Evolutionary conservation across 2,888 invertebrate species (phyloP).

Genomic region (Cremastobaeus sp.): DNA sequence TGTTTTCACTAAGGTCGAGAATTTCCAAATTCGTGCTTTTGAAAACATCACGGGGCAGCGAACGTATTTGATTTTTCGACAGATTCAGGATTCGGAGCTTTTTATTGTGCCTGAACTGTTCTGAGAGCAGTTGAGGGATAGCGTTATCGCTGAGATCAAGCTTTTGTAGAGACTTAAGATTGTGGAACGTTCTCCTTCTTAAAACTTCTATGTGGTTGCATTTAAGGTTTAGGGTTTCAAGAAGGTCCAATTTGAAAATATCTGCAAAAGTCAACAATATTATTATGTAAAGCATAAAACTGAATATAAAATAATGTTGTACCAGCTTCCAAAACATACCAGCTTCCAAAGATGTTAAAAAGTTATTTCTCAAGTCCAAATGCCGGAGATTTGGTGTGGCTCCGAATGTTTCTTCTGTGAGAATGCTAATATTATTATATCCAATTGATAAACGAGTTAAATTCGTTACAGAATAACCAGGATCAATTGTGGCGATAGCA

Average conservation of each 20-base stretch:
- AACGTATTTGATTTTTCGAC: slow-evolving; percentile 85
- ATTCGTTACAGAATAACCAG: slow-evolving; percentile 79
- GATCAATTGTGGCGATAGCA: slow-evolving; percentile 83
- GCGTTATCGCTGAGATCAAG: slow-evolving; percentile 88
- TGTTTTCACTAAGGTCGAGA: slow-evolving; percentile 88
- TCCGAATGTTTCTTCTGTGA: slow-evolving; percentile 84
- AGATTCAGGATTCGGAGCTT: slow-evolving; percentile 86
- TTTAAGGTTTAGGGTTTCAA: slow-evolving; percentile 87
- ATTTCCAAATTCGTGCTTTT: slow-evolving; percentile 89
- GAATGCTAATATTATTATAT: slow-evolving; percentile 87
- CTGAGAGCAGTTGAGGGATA: slow-evolving; percentile 87
- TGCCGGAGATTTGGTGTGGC: slow-evolving; percentile 86
- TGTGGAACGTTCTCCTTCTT: slow-evolving; percentile 87
- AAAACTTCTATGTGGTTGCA: slow-evolving; percentile 86
- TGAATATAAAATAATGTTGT: not conserved
- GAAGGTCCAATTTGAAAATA: slow-evolving; percentile 82
- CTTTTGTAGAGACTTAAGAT: slow-evolving; percentile 86
- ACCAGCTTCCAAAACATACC: slow-evolving; percentile 77
- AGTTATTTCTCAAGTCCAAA: slow-evolving; percentile 90
- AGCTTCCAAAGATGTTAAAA: slow-evolving; percentile 87
- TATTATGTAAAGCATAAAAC: not conserved
- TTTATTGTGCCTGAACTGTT: slow-evolving; percentile 88
- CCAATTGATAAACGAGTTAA: slow-evolving; percentile 91
- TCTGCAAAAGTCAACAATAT: slow-evolving; percentile 74
- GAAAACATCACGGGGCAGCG: slow-evolving; percentile 88